Conservation (phyloP, 2,888 invertebrate species). For the Melinaea marsaeus region DNA sequence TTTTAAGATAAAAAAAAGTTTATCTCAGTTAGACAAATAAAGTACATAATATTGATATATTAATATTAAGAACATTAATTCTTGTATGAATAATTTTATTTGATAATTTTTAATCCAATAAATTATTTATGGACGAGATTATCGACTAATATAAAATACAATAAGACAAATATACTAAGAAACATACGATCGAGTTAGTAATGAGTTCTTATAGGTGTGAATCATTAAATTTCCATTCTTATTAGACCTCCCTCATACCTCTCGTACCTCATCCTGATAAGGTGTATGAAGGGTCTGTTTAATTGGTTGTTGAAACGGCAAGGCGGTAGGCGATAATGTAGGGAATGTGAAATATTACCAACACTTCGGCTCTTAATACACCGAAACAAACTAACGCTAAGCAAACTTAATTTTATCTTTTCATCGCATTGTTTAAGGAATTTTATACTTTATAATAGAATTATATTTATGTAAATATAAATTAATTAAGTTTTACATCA, state of each 20-base stretch:
- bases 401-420: not conserved
- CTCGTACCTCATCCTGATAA: slow-evolving; percentile 47
- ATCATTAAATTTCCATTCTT: slow-evolving; percentile 49
- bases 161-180: not conserved
- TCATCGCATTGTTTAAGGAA: no score
- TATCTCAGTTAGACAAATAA: no score
- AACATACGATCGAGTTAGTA: slow-evolving; percentile 14
- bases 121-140: no score
- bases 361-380: not conserved
- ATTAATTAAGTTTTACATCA: not conserved
- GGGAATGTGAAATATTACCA: slow-evolving; percentile 3
- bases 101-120: no score
- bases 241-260: slow-evolving; percentile 53
- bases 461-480: not conserved
- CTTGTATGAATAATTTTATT: no score
- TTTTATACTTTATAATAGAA: no score
- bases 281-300: slow-evolving; percentile 50
- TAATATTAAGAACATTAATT: no score
- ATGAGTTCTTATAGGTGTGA: slow-evolving; percentile 23
- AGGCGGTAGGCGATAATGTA: slow-evolving; percentile 14
- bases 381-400: not conserved
- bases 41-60: no score
- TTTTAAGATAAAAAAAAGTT: no score
- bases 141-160: not conserved
- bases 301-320: slow-evolving; percentile 17